Evolutionary conservation across 2,797 vertebrate species (phyloP).

Genomic region (Mus minutoides): DNA sequence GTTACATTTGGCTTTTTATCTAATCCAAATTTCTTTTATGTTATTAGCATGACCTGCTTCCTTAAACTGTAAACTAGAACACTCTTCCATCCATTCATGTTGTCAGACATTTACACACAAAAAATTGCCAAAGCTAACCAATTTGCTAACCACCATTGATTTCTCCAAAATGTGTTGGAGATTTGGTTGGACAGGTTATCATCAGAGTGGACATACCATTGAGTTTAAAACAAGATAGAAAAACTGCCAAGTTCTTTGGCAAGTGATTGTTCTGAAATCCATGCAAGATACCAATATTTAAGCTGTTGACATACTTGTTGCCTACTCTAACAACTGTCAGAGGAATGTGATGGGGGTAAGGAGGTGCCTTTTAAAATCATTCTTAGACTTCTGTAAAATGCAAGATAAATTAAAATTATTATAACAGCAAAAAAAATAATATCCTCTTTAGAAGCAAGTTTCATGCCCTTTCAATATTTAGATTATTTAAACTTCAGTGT

Average conservation of each 20-base stretch:
- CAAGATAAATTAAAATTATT: slow-evolving; percentile 91
- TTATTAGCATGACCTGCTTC: background rate
- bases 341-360: slow-evolving; percentile 84
- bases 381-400: slow-evolving; percentile 90
- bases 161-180: slow-evolving; percentile 85
- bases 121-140: slow-evolving; percentile 98
- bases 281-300: slow-evolving; percentile 86
- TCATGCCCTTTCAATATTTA: background rate
- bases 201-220: slow-evolving; percentile 83
- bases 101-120: background rate
- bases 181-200: slow-evolving; percentile 86
- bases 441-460: accelerated
- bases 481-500: background rate
- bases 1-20: background rate
- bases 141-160: slow-evolving; percentile 85
- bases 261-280: slow-evolving; percentile 86
- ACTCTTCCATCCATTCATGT: background rate
- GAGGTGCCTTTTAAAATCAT: slow-evolving; percentile 89
- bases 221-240: slow-evolving; percentile 86
- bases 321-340: slow-evolving; percentile 89
- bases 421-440: slow-evolving; percentile 72
- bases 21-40: background rate
- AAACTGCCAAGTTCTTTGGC: slow-evolving; percentile 84
- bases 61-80: background rate
- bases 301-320: slow-evolving; percentile 87